Evolutionary conservation across 1,140 invertebrate species (phyloP), one percentile per base, ranked within the genome.

Genomic region (Drosophila seguyi): DNA sequence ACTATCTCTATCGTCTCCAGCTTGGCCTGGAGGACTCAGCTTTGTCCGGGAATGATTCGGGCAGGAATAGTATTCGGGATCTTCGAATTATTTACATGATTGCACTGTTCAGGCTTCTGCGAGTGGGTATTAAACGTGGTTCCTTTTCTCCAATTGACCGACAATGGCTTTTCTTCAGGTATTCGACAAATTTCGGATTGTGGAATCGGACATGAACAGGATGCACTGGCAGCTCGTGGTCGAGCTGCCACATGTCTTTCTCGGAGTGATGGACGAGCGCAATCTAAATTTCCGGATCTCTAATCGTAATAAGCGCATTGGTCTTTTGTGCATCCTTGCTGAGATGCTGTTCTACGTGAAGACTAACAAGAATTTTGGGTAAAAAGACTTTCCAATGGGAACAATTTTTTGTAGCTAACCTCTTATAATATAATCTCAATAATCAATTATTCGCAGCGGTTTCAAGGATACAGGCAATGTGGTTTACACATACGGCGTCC

Each of bases 181-280:
- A 59, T 81, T 81, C 31, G 10, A 11, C 4, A 5, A 29, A 0
- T 63, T 77, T 60, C 52, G 57, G 2, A 34, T 45, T 2, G 4
- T 59, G 6, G 42, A 44, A 14, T 60, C 38, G 4, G 1, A 10
- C 38, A 73, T 20, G 52, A 18, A 31, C 11, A 14, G 39, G 1
- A 16, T 67, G 47, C 61, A 77, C 14, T 81, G 79, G 73, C 36
- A 68, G 2, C n/a, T 81, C 1, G 7, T 50, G 11, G 4, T 81
- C 2, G 73, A 73, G 34, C 22, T 81, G 4, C 1, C 6, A 4
- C 13, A 36, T 14, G 18, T 57, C 18, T 59, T 50, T 8, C 6
- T 62, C 6, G 42, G 56, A 4, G 6, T 61, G 4, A n/a, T 22
- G 4, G 14, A 57, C 5, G 13, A 39, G n/a, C 6, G 7, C 1